phyloP scores from a whole-genome alignment of 2,888 invertebrate species.

The Diaprepes abbreviatus region DNA sequence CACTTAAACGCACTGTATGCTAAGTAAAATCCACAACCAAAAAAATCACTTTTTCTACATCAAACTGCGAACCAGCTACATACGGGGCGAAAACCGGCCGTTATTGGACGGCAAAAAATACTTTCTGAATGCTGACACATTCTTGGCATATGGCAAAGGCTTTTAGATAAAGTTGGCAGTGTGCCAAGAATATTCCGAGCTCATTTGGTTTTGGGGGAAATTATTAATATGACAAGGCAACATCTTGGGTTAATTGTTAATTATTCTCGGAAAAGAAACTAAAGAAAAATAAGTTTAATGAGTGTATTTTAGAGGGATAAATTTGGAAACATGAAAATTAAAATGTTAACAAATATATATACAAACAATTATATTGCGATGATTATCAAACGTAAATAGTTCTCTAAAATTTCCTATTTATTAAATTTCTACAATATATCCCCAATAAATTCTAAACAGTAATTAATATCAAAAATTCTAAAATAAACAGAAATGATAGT shows the following conservation, averaged over 20 bases:
- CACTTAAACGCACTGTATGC: neutral
- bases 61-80: slow-evolving; percentile 16
- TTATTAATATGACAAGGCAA: slow-evolving; percentile 54
- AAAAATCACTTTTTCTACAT: slow-evolving; percentile 30
- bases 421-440: slow-evolving; percentile 2
- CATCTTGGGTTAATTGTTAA: slow-evolving; percentile 36
- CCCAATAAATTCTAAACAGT: slow-evolving; percentile 1
- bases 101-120: slow-evolving; percentile 57
- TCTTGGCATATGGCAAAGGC: slow-evolving; percentile 64
- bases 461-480: slow-evolving; percentile 10
- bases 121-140: slow-evolving; percentile 66
- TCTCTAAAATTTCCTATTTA: neutral
- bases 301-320: neutral
- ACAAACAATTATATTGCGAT: neutral
- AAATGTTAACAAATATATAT: neutral
- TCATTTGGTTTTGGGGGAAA: slow-evolving; percentile 54
- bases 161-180: slow-evolving; percentile 59
- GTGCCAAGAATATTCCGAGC: slow-evolving; percentile 59
- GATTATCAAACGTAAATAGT: neutral
- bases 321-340: neutral
- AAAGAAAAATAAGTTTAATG: neutral
- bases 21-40: slow-evolving; percentile 2
- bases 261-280: neutral
- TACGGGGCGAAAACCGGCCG: slow-evolving; percentile 31
- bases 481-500: too few species aligned